Evolutionary conservation across 2,113 vertebrate species (phyloP), one percentile per base, ranked within the genome.

Genomic region (Geothlypis trichas): DNA sequence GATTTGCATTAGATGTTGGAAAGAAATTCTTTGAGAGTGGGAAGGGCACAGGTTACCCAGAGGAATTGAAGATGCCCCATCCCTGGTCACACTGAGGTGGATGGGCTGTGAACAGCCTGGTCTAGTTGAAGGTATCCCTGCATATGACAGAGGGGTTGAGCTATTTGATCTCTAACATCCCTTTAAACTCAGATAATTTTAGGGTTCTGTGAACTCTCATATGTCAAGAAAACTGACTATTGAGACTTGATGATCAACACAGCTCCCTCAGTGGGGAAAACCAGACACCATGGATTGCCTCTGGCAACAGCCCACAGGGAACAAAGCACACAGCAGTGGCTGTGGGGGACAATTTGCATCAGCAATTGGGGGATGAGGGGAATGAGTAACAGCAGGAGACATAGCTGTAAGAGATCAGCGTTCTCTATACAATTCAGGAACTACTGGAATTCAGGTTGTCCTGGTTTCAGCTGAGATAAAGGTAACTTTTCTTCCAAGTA

Each of bases 321-420:
- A 41, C 23, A 20, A 10, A 19, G 11, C n/a, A n/a, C 13, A 41
- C 30, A 28, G 15, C 65, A 55, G 6, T 47, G 39, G 15, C 65
- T 71, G 7, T 24, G n/a, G n/a, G 4, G 13, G 10, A 30, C 12
- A 39, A 11, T 71, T 44, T 55, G 19, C 33, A 78, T 69, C 82
- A 49, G 10, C n/a, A 35, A 14, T 24, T 46, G 37, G 33, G 28
- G 47, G 24, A 22, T 46, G 46, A 37, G 11, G 4, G 13, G 23
- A 18, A 14, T 17, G 9, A 39, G 7, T 39, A 51, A 39, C 19
- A 18, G 37, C 41, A 17, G 12, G 35, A 75, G 24, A n/a, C 13
- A 73, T 4, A 46, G 14, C 13, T 75, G 11, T 61, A 47, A 46
- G 24, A 59, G 39, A 18, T n/a, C 20, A 18, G 30, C 0, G 0